Base-by-base conservation (phyloP, 2,888 invertebrate genomes). In the Pachydiplax longipennis region DNA sequence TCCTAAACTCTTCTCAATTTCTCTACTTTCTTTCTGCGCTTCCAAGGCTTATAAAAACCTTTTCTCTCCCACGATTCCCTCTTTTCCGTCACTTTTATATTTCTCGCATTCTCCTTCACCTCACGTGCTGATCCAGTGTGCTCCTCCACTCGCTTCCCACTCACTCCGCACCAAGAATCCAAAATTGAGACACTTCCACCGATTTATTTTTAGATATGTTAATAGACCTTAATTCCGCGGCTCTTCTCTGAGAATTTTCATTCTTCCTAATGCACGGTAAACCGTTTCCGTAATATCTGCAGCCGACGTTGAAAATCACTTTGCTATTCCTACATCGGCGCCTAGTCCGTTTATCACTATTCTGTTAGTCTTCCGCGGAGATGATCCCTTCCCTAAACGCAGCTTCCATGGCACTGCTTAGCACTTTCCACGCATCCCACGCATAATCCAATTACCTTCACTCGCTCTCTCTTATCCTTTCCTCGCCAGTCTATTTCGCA, bases 371-470 rank as follows among this genome's bases (percentile, higher is more conserved):
- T 73, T 73, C 31, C 73, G n/a, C 6, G n/a, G 35, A 1, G 25
- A 10, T 12, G 31, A 31, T 73, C 31, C 35, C 53, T 48, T 58
- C 35, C 48, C 53, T 18, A 18, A 53, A 53, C 53, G 53, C 53
- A 18, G 53, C 48, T 48, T 22, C 87, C n/a, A n/a, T 18, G 37
- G 35, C 87, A 15, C 37, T 37, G 15, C 37, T 40, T 53, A 53
- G 53, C 53, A 53, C 53, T 53, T 53, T 53, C 6, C n/a, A 12
- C 35, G 12, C 87, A 87, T 61, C 87, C 65, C 87, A 37, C 37
- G 87, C n/a, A 87, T 87, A 87, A 87, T 87, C 87, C 87, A 87
- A 87, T 87, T 87, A 87, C 87, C 87, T 18, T 61, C 58, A n/a
- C 58, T 53, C 58, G 58, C 58, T 87, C 61, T 61, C 37, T 61